A percentile compares a stretch with the other conserved stretches of the same genome.
These are phyloP conservation scores for Acropora yongei DNA, from an alignment of 64 coral and sea anemone species.

Conservation along the genomic window DNA sequence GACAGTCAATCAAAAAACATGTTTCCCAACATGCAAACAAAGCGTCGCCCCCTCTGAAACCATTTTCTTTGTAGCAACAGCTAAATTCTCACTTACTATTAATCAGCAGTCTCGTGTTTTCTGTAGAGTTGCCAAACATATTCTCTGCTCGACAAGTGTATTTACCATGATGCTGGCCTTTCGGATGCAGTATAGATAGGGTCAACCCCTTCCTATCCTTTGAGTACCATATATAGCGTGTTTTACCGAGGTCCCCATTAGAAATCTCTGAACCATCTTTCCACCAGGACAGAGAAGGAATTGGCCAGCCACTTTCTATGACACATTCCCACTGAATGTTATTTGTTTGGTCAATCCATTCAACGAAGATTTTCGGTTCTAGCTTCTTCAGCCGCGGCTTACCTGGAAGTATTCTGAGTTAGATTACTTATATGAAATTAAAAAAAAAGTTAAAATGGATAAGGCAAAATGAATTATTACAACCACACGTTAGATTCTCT, in stretches of 20 bases:
- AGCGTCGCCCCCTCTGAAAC: too few species aligned
- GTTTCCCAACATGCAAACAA: too few species aligned
- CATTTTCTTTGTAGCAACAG: too few species aligned
- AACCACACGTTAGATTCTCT: too few species aligned
- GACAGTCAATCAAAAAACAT: too few species aligned
- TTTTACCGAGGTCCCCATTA: neutral
- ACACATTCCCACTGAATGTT: neutral
- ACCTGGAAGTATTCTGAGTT: neutral
- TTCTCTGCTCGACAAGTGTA: neutral
- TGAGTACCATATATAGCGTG: neutral
- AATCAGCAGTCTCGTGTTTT: neutral
- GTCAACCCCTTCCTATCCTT: neutral
- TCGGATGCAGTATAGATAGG: neutral
- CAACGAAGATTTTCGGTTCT: neutral
- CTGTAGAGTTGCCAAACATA: neutral
- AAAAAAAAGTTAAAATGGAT: neutral
- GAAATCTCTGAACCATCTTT: neutral
- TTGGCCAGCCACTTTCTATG: neutral
- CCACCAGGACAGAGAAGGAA: neutral
- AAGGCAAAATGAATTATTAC: too few species aligned
- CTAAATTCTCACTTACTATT: neutral
- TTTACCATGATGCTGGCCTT: neutral
- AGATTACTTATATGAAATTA: neutral
- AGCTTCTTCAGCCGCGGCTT: neutral
- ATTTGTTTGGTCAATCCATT: neutral